Base-by-base conservation (phyloP, 2,888 invertebrate species). In the Drosophila prolongata region DNA sequence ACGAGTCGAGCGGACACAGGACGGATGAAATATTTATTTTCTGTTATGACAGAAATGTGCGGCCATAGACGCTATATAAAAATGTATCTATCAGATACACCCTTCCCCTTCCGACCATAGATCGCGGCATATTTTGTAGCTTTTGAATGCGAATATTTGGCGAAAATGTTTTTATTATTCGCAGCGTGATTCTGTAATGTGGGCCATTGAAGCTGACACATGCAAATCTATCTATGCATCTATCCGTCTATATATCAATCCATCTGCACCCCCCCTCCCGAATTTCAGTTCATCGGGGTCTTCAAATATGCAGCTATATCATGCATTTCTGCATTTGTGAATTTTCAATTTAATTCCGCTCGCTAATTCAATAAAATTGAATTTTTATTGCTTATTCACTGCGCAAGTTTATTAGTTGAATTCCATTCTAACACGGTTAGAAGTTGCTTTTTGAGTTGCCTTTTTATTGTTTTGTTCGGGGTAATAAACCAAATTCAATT, bases 11-110 rank as follows among this genome's bases (percentile, higher is more conserved):
- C 11, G 42, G 13, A 10, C 46, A 38, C 13, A 30, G 55, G 13
- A 14, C n/a, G 9, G 13, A 56, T 61, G 44, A 49, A 56, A 81
- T 82, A 80, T 82, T 77, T 61, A 52, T 67, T 81, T 77, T 75
- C 70, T 77, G 83, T 88, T 85, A 88, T 85, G 85, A 85, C 85
- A 88, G 88, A 80, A 85, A 88, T 85, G 88, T 79, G 78, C 74
- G 74, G 74, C 54, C 52, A 68, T 47, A 57, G 69, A 53, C 37
- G 53, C 61, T 38, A 47, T 66, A 54, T 53, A 66, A 50, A 76
- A 80, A 74, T 76, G 56, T 71, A 60, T 76, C 69, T 78, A 61
- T 67, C 16, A 38, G n/a, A 16, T 19, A 34, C 40, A 35, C 9
- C 43, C 52, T 50, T 58, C 53, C 16, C 38, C 38, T 42, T 40